Conservation (phyloP, 2,113 vertebrate species). For the Galbula dea region DNA sequence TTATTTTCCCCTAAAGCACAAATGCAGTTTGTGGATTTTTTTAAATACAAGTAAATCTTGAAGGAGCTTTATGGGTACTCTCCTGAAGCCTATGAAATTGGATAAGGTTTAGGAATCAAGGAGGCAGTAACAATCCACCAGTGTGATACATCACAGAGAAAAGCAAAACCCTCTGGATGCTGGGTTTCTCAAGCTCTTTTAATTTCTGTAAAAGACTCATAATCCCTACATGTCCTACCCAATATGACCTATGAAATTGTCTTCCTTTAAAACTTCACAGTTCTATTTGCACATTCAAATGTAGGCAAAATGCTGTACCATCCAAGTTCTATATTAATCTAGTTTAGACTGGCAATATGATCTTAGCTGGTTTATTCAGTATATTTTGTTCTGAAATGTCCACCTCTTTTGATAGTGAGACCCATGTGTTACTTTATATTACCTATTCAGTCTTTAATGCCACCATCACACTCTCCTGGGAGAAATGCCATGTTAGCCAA, state of each 20-base stretch:
- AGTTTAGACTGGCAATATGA: not conserved
- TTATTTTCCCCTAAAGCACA: not conserved
- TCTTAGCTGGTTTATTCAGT: not conserved
- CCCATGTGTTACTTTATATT: rapidly evolving
- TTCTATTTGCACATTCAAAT: not conserved
- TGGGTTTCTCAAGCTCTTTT: not conserved
- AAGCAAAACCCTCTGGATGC: not conserved
- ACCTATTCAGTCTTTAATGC: not conserved
- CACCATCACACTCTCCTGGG: rapidly evolving
- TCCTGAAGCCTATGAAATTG: not conserved
- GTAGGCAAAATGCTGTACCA: not conserved
- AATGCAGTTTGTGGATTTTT: not conserved
- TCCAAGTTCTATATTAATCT: not conserved
- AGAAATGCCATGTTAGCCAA: not conserved
- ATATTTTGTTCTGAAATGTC: not conserved
- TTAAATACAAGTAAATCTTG: not conserved
- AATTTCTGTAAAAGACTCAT: not conserved
- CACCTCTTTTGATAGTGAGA: not conserved
- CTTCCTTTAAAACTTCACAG: not conserved
- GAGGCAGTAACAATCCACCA: not conserved
- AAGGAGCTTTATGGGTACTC: not conserved
- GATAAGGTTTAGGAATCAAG: not conserved
- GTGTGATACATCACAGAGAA: not conserved
- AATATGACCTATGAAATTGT: not conserved
- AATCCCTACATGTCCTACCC: not conserved